A percentile compares a stretch with the other conserved stretches of the same genome.
phyloP scores from a whole-genome alignment of 2,888 invertebrate species.

The Acanthoscelides obtectus region DNA sequence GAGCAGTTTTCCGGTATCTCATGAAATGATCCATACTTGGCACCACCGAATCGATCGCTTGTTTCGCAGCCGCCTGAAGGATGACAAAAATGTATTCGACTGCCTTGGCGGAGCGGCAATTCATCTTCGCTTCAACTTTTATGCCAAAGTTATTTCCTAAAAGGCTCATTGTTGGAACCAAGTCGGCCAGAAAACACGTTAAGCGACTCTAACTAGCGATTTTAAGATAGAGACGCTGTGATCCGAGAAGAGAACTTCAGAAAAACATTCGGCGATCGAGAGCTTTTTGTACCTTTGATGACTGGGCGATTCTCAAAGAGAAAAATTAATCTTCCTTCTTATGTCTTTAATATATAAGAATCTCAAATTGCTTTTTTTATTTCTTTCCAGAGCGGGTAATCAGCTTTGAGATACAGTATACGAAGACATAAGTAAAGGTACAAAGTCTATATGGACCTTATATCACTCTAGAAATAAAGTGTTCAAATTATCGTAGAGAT shows the following conservation, averaged over 20 bases:
- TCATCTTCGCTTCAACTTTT: slow-evolving; percentile 33
- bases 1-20: background rate
- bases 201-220: slow-evolving; percentile 17
- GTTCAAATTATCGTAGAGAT: no score
- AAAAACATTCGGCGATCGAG: background rate
- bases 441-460: no score
- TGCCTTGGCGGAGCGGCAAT: slow-evolving; percentile 27
- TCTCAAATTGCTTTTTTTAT: no score
- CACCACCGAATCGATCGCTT: background rate
- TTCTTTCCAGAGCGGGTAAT: no score
- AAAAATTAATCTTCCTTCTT: background rate
- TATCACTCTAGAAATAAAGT: no score
- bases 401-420: no score
- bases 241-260: background rate
- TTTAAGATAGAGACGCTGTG: background rate
- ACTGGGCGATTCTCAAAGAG: background rate
- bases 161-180: slow-evolving; percentile 32
- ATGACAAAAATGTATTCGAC: slow-evolving; percentile 32
- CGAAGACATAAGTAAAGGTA: no score
- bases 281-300: background rate
- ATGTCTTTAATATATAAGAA: background rate
- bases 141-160: slow-evolving; percentile 27
- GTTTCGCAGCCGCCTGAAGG: slow-evolving; percentile 20
- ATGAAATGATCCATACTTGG: background rate
- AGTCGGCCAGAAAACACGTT: slow-evolving; percentile 32